Conservation (phyloP, 2,888 invertebrate species). For the Eristalinus aeneus region DNA sequence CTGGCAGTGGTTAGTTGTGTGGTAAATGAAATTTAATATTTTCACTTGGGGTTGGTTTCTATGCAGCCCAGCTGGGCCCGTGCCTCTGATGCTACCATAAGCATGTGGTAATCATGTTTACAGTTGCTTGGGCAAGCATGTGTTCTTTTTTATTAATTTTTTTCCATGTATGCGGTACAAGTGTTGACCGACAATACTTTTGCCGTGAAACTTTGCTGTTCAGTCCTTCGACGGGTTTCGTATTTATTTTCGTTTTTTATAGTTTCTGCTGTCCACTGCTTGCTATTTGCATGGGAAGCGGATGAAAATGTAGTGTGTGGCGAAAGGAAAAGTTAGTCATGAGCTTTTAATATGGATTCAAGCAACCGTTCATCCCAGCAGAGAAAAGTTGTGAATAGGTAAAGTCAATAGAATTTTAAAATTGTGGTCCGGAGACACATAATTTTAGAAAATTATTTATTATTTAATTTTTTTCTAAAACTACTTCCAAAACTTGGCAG, state of each 20-base stretch:
- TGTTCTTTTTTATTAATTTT: slow-evolving; percentile 27
- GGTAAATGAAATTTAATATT: slow-evolving; percentile 69
- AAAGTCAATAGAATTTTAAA: neutral
- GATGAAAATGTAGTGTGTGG: slow-evolving; percentile 33
- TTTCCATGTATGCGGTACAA: slow-evolving; percentile 21
- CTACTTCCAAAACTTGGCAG: too few relatives aligned
- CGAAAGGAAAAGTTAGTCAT: slow-evolving; percentile 61
- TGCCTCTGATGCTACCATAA: slow-evolving; percentile 51
- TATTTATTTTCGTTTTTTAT: neutral
- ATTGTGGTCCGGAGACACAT: neutral
- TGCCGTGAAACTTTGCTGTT: slow-evolving; percentile 47
- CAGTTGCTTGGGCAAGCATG: slow-evolving; percentile 56
- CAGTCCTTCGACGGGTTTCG: slow-evolving; percentile 4
- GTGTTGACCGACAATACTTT: slow-evolving; percentile 61
- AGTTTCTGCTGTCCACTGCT: neutral
- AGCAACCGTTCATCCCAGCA: neutral
- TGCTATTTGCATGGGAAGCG: slow-evolving; percentile 33
- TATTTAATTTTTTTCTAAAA: neutral
- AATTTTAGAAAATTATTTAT: neutral
- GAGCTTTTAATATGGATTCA: slow-evolving; percentile 58
- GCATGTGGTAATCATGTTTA: slow-evolving; percentile 70
- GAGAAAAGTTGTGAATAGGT: neutral
- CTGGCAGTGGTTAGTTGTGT: slow-evolving; percentile 66
- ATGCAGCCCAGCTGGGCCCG: neutral
- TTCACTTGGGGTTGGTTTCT: slow-evolving; percentile 24